Evolutionary conservation across 2,797 vertebrate genomes (phyloP), one percentile per base, ranked within the genome.

Genomic region (Miichthys miiuy): DNA sequence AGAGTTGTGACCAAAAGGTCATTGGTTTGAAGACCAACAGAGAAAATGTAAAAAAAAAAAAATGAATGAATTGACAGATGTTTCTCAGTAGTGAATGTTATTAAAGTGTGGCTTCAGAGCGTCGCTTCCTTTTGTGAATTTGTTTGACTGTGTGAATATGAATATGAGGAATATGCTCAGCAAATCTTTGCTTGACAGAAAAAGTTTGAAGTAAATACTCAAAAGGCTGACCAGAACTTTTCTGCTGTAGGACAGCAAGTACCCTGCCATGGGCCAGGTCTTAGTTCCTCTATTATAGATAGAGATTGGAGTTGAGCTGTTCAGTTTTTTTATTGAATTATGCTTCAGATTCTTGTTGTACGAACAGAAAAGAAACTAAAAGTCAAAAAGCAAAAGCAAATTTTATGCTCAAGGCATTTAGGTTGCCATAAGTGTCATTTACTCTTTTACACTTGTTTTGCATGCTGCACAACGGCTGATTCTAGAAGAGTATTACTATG

Each of bases 141-240:
- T 48, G 38, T 63, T 72, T 55, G 52, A 67, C 52, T 44, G 41
- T 44, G 10, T 56, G 48, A 68, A 68, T 66, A 57, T 77, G 25
- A 65, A 69, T 38, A 38, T 77, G 44, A 64, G 23, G 65, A 62
- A 68, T 51, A 70, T 14, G n/a, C 30, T 64, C 0, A 17, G 56
- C 27, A 81, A 60, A 50, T 50, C 48, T 70, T 65, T 69, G 68
- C 48, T 51, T 30, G 42, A 60, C 38, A 68, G 25, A 82, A 63
- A 44, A 38, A 44, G 34, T 18, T 68, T 30, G 25, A 68, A 63
- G 64, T 47, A 77, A 64, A 84, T 65, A 72, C 46, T 60, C 41
- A 47, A 55, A 46, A n/a, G 23, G 44, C 5, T 68, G 62, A 74
- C 30, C 38, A 20, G 17, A 17, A 25, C 50, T 21, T 71, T 73